These are phyloP conservation scores for Coelopa pilipes DNA, from an alignment of 2,888 invertebrate genomes.

Conservation along the genomic window DNA sequence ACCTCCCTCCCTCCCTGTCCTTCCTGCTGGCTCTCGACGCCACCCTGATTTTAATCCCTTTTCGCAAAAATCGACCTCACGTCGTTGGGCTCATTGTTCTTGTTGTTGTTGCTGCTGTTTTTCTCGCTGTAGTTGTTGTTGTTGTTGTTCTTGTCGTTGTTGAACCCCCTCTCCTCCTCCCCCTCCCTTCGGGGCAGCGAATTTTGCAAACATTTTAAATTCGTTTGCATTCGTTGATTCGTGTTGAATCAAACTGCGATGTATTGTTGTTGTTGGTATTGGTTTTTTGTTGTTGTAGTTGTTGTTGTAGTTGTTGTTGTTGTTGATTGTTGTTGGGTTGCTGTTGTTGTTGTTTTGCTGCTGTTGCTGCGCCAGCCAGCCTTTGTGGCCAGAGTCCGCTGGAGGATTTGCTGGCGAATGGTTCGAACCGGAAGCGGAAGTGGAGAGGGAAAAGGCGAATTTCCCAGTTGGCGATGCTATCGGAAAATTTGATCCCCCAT, in stretches of 20 bases:
- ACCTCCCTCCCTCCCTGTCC: background rate
- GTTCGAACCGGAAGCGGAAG: constrained; percentile 8
- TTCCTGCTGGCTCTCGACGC: background rate
- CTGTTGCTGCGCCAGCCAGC: background rate
- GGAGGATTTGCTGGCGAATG: background rate
- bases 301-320: constrained; percentile 9
- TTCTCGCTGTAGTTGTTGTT: too few relatives aligned
- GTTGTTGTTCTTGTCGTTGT: too few relatives aligned
- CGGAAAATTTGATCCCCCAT: constrained; percentile 9
- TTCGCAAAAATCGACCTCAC: constrained; percentile 13
- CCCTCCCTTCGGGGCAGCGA: background rate
- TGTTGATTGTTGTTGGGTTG: background rate
- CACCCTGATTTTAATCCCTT: constrained; percentile 17
- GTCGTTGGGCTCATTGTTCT: too few relatives aligned
- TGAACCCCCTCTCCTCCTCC: too few relatives aligned
- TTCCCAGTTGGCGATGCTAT: constrained; percentile 19
- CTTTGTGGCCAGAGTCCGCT: constrained; percentile 7
- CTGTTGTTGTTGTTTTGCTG: background rate
- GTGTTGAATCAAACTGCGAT: too few relatives aligned
- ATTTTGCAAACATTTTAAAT: constrained; percentile 22
- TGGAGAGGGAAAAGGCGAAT: background rate
- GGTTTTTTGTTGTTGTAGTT: background rate
- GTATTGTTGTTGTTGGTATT: too few relatives aligned
- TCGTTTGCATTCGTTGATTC: constrained; percentile 6
- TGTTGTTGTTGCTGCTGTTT: too few relatives aligned